Evolutionary conservation across 2,113 vertebrate species (phyloP), one percentile per base, ranked within the genome.

Genomic region (Pandion haliaetus): DNA sequence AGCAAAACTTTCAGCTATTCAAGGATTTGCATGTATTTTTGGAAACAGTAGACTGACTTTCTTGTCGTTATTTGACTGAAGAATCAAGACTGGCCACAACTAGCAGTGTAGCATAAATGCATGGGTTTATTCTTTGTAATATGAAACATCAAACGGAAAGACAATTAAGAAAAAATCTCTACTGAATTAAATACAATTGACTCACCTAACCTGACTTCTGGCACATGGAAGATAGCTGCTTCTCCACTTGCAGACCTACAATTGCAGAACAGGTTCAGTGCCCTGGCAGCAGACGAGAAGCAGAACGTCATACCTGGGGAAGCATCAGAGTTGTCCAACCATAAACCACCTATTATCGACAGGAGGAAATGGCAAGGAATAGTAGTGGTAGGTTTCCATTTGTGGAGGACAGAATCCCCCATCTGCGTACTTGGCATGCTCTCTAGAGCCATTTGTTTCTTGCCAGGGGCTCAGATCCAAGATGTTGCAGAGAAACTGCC

Each of bases 391-490:
- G 31, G 18, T 66, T 86, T 78, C 36, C 63, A 49, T 61, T 90
- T 91, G 55, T 70, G 50, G 72, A 84, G 81, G 81, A 78, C 69
- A 72, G 54, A 73, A 95, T 83, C 5, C 67, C 72, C 76, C 83
- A 91, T 94, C 86, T 91, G 90, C 67, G 40, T 72, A 8, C 63
- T 94, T 96, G 93, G 72, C 91, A 91, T 80, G 52, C 34, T 69
- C 2, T 80, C 71, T 65, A 28, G 54, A 92, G 44, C 0, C 0
- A 50, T 80, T 45, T 67, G 31, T 61, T 86, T 32, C 57, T 88
- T 76, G 62, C 80, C 83, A 88, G 54, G 16, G 83, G n/a, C 86
- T 63, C 52, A 76, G 36, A 77, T 94, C 66, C 95, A 95, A 92
- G 54, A 47, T n/a, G 38, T 4, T 77, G 49, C 65, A 88, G 52